These are phyloP conservation scores for Magallana gigas DNA, from an alignment of 1,140 invertebrate genomes.

Conservation along the genomic window DNA sequence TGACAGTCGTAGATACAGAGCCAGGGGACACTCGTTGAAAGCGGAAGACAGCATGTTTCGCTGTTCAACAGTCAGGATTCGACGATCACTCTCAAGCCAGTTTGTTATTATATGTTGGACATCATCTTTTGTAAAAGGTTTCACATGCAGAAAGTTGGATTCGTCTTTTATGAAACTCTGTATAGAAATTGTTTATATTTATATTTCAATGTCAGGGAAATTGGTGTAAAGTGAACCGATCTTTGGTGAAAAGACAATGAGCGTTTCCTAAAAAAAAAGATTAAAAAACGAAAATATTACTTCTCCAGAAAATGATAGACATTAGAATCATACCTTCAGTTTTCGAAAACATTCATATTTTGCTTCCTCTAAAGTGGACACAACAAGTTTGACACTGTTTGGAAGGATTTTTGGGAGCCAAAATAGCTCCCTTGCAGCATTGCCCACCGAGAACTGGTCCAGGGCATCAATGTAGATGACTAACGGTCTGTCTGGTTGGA, in stretches of 20 bases:
- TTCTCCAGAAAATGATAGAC: too few relatives aligned
- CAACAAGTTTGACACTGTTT: conserved; percentile 83
- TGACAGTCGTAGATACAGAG: conserved; percentile 73
- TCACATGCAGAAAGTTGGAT: conserved; percentile 56
- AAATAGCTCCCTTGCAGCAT: conserved; percentile 59
- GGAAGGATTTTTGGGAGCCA: conserved; percentile 67
- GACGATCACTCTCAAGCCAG: conserved; percentile 62
- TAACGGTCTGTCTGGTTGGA: conserved; percentile 42
- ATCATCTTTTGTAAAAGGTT: conserved; percentile 58
- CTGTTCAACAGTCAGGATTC: conserved; percentile 68
- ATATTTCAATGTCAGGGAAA: too few relatives aligned
- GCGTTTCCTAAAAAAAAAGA: too few relatives aligned
- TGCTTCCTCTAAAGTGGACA: conserved; percentile 78
- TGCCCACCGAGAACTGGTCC: conserved; percentile 64
- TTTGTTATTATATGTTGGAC: conserved; percentile 66
- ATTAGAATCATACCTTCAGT: conserved; percentile 56
- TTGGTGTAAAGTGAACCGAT: too few relatives aligned
- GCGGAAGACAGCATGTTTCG: conserved; percentile 60
- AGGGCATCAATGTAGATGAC: conserved; percentile 68
- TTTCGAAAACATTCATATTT: conserved; percentile 61
- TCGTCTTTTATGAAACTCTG: conserved; percentile 40
- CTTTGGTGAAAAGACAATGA: too few relatives aligned
- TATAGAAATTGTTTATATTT: neutral
- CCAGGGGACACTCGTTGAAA: conserved; percentile 70
- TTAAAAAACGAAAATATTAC: too few relatives aligned